Evolutionary conservation across 2,113 vertebrate genomes (phyloP), one percentile per base, ranked within the genome.

Genomic region (Bostrychus sinensis): DNA sequence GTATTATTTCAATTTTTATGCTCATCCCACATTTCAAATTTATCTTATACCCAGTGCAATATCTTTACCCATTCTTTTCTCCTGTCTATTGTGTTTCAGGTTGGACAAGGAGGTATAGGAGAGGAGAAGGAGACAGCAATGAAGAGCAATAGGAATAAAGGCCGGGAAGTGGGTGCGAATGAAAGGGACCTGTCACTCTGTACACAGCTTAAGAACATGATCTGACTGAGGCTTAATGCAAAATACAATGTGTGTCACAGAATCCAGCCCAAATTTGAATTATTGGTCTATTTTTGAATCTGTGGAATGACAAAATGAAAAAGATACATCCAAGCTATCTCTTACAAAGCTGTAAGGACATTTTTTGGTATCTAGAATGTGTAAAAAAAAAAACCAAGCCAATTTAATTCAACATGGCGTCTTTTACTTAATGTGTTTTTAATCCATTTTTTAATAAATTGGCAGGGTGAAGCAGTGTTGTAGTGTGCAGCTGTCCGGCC

Each of bases 131-230:
- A 55, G 23, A 28, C 13, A 28, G 23, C 56, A 54, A 66, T 36
- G 58, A 41, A 63, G 60, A 74, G 70, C 60, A 17, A 59, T 46
- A 53, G 38, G 51, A 77, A 72, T 57, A 61, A 75, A 77, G 68
- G 69, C 23, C 58, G 58, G 48, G 20, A 69, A 77, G 81, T 81
- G 87, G 81, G 81, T 72, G 77, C 75, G 36, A 71, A 80, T 80
- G 64, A 86, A 87, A 89, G 56, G 67, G 75, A 70, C 41, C 77
- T 86, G 83, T 84, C 85, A 64, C 79, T 80, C 73, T 54, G 54
- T 30, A 36, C 72, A 45, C 56, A 41, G 72, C 72, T 87, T 89
- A 86, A 74, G 45, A 62, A 48, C 70, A 77, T 76, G 26, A 78
- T 75, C 62, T 80, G 17, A 77, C 69, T 70, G 58, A 75, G 48